Base-by-base conservation (phyloP, 2,888 invertebrate genomes). In the Leucozona laternaria region DNA sequence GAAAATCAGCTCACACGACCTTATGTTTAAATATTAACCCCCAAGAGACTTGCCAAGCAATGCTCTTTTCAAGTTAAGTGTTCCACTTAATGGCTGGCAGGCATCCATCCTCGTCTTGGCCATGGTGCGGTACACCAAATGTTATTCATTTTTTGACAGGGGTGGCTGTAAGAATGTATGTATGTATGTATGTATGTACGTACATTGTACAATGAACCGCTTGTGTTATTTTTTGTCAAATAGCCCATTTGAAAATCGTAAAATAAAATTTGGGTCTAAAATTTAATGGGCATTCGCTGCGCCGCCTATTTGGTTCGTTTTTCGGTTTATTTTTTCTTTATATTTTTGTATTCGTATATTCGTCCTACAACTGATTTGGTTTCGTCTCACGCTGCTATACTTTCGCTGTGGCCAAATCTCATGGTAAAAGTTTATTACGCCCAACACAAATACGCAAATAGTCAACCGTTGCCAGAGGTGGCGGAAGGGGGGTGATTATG, bases 181-280 rank as follows among this genome's bases (percentile, higher is more conserved):
- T n/a, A n/a, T n/a, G n/a, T n/a, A n/a, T n/a, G n/a, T n/a, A n/a
- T n/a, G n/a, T n/a, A n/a, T n/a, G n/a, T n/a, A n/a, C n/a, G n/a
- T n/a, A n/a, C n/a, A n/a, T 3, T 4, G n/a, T 48, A 81, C 78
- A 81, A 78, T 81, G 81, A 86, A 71, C 57, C 62, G 78, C 50
- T 79, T 79, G 75, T 79, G 25, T 58, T 60, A 13, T 78, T 78
- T 68, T 73, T 62, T 86, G 86, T 82, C 86, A 86, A 82, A 86
- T 68, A 75, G 78, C 82, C 73, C 81, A 81, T 86, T 86, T 86
- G 73, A 78, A 86, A 81, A 78, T 86, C 78, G 70, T 78, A 86
- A 82, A 86, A 86, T 82, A 79, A 86, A 86, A 82, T 75, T 70
- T 57, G 73, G 86, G 82, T 75, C 86, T 78, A 86, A 82, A 82